A percentile compares a stretch with the other conserved stretches of the same genome.
These are phyloP conservation scores for Triplophysa bombifrons DNA, from an alignment of 2,797 vertebrate genomes.

Conservation along the genomic window DNA sequence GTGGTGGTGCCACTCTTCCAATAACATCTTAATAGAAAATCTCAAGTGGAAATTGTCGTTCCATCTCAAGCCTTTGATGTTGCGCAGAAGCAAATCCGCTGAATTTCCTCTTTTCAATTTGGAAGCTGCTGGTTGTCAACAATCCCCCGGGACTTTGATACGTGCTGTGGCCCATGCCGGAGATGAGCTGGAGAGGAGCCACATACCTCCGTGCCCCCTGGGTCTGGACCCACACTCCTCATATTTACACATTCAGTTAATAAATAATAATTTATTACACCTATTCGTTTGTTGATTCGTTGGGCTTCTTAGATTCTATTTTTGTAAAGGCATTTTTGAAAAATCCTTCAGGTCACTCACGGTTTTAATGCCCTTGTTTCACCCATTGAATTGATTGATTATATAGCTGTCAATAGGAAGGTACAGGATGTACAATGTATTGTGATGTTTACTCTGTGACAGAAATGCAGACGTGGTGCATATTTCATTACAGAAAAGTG, in stretches of 20 bases:
- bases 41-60: conserved; percentile 69
- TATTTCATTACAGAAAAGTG: neutral
- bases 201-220: conserved; percentile 54
- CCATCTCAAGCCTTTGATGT: conserved; percentile 78
- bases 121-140: conserved; percentile 67
- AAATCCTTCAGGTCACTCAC: conserved; percentile 19
- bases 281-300: neutral
- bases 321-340: conserved; percentile 13
- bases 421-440: neutral
- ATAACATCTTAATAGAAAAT: conserved; percentile 76
- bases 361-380: conserved; percentile 6
- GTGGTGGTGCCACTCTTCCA: conserved; percentile 55
- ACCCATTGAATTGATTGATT: conserved; percentile 3
- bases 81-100: conserved; percentile 65
- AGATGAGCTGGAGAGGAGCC: conserved; percentile 57
- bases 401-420: neutral
- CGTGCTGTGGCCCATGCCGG: conserved; percentile 71
- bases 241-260: neutral
- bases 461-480: neutral
- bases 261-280: conserved; percentile 16
- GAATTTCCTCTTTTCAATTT: conserved; percentile 76
- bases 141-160: conserved; percentile 70
- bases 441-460: neutral
- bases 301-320: neutral
- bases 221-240: conserved; percentile 46